phyloP scores from a whole-genome alignment of 2,888 invertebrate genomes.

The Latrodectus hesperus region DNA sequence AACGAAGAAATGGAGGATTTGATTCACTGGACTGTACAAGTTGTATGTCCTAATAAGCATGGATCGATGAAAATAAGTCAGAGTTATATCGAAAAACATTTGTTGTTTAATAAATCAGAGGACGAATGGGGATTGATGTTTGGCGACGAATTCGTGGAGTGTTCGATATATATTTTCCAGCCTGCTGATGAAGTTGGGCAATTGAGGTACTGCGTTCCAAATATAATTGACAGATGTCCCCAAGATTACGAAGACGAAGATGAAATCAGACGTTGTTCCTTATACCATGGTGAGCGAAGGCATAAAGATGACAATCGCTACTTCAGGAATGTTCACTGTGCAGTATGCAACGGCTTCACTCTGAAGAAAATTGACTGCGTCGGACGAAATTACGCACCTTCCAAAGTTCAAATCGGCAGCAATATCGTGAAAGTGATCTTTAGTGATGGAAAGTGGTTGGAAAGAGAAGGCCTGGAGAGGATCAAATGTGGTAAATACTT shows the following conservation, averaged over 20 bases:
- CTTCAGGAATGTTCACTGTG: constrained; percentile 48
- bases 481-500: constrained; percentile 29
- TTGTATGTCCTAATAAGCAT: constrained; percentile 25
- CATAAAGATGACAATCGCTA: constrained; percentile 8
- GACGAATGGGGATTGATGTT: constrained; percentile 38
- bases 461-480: not conserved
- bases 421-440: constrained; percentile 31
- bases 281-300: constrained; percentile 40
- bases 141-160: constrained; percentile 13
- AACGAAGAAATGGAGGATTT: constrained; percentile 15
- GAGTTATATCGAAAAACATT: constrained; percentile 5
- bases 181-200: constrained; percentile 11
- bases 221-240: constrained; percentile 25
- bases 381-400: constrained; percentile 3
- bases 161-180: constrained; percentile 18
- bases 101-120: constrained; percentile 14
- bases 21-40: constrained; percentile 27
- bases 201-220: constrained; percentile 33
- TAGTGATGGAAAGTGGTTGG: constrained; percentile 17
- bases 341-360: constrained; percentile 25
- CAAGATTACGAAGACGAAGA: constrained; percentile 6
- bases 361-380: constrained; percentile 38
- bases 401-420: not conserved
- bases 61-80: not conserved
- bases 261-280: not conserved